Base-by-base conservation (phyloP, 2,113 vertebrate genomes). In the Ranitomeya variabilis region DNA sequence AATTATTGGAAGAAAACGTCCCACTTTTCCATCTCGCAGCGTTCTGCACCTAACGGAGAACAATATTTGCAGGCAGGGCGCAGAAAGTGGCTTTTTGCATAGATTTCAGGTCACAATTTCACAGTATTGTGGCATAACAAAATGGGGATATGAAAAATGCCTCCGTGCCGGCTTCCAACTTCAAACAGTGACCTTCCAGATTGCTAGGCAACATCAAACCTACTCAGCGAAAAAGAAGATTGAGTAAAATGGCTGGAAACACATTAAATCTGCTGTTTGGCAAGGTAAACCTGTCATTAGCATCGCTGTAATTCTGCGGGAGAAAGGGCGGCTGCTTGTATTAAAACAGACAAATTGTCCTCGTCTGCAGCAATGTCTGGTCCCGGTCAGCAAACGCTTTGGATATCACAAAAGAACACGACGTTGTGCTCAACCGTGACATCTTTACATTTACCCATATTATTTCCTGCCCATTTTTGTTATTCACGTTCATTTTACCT, bases 121-220 rank as follows among this genome's bases (percentile, higher is more conserved):
- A 64, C 52, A 79, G 59, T 6, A 12, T n/a, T 83, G 60, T 51
- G 80, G 60, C 11, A 64, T n/a, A 66, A 83, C 80, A 83, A 83
- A 83, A 83, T 31, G 57, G 14, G 10, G n/a, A 83, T 83, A 83
- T 83, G 66, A 83, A 66, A 83, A 83, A 60, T 13, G 37, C 80
- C 10, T 45, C 66, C 26, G 66, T 83, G 18, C 60, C 37, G 7
- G 59, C 80, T 83, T 82, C 66, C 51, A 64, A 64, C 80, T 21
- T 64, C 26, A 82, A 82, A 19, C 57, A 64, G 6, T 82, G 80
- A 82, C 80, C 80, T 60, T 80, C 80, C 59, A 14, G 31, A 60
- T 66, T 83, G 80, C 80, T 52, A 83, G 18, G 80, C 59, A 83
- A 83, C 80, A 64, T 51, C 59, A 83, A 83, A 64, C 59, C 60